Conservation (phyloP, 2,888 invertebrate genomes). For the Pristionchus mayeri region DNA sequence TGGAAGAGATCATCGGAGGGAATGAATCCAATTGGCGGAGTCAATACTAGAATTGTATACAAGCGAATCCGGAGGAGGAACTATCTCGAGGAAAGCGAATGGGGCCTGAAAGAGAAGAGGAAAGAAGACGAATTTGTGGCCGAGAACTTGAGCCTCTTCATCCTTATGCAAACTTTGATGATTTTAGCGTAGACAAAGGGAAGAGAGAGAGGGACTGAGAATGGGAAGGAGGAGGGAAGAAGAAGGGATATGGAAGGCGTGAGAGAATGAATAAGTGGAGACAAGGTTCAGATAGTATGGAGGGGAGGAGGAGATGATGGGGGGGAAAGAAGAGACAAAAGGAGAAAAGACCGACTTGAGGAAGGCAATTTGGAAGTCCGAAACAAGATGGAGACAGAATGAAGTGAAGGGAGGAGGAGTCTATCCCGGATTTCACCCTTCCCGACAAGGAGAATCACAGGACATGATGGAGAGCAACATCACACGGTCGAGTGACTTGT, state of each 20-base stretch:
- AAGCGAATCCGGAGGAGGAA: slow-evolving; percentile 1
- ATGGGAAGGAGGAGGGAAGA: slow-evolving; percentile 14
- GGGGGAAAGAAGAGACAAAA: not conserved
- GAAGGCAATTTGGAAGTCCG: slow-evolving; percentile 42
- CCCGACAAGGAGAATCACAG: slow-evolving; percentile 25
- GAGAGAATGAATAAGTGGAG: slow-evolving; percentile 45
- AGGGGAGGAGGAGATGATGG: not conserved
- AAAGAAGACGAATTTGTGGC: not conserved
- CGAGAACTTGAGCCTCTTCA: slow-evolving; percentile 37
- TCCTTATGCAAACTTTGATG: slow-evolving; percentile 46
- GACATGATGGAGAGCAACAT: slow-evolving; percentile 1
- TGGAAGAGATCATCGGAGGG: not conserved
- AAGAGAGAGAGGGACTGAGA: slow-evolving; percentile 20
- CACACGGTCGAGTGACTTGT: slow-evolving; percentile 36
- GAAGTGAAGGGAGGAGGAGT: slow-evolving; percentile 18
- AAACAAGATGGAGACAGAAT: slow-evolving; percentile 34
- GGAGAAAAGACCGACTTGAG: slow-evolving; percentile 41
- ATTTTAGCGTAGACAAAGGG: not conserved
- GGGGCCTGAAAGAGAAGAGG: slow-evolving; percentile 20
- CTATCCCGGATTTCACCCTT: slow-evolving; percentile 25
- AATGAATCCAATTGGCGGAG: slow-evolving; percentile 12
- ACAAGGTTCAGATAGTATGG: slow-evolving; percentile 39
- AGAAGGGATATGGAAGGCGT: slow-evolving; percentile 36
- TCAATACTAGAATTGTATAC: slow-evolving; percentile 26
- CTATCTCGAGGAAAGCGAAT: slow-evolving; percentile 17